phyloP scores from a whole-genome alignment of 2,888 invertebrate species.

The Drosophila merina region DNA sequence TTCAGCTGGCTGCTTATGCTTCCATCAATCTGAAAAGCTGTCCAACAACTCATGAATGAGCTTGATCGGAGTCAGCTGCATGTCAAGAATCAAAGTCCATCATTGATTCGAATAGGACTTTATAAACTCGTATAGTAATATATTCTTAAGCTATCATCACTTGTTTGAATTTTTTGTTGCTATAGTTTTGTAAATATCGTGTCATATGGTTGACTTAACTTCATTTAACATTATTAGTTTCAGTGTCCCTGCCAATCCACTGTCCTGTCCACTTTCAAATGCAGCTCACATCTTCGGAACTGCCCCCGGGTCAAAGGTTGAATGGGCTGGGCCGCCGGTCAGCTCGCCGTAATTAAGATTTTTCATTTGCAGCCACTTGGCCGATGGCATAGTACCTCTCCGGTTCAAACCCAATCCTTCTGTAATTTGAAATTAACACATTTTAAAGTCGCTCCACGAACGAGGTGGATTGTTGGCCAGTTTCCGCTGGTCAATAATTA shows the following conservation, averaged over 20 bases:
- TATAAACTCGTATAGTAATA: neutral
- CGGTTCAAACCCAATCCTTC: constrained; percentile 46
- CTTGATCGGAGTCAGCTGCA: neutral
- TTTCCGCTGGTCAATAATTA: constrained; percentile 63
- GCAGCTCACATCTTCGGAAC: constrained; percentile 41
- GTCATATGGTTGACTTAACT: neutral
- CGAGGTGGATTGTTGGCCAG: constrained; percentile 34
- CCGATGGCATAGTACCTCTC: constrained; percentile 23
- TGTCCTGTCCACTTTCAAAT: constrained; percentile 4
- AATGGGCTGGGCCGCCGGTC: constrained; percentile 35
- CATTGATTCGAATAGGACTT: neutral
- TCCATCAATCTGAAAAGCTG: constrained; percentile 65
- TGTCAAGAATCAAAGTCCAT: constrained; percentile 6
- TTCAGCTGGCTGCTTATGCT: constrained; percentile 52
- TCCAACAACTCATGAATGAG: constrained; percentile 1
- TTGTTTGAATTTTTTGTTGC: neutral
- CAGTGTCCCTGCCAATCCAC: neutral
- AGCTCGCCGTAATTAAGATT: constrained; percentile 40
- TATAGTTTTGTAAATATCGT: neutral
- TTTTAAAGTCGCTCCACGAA: constrained; percentile 34
- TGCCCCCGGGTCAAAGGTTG: constrained; percentile 34
- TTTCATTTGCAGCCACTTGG: constrained; percentile 41
- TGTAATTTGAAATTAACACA: constrained; percentile 50
- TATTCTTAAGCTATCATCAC: neutral
- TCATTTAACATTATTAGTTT: neutral